Evolutionary conservation across 2,113 vertebrate species (phyloP).

Genomic region (Rallus limicola): DNA sequence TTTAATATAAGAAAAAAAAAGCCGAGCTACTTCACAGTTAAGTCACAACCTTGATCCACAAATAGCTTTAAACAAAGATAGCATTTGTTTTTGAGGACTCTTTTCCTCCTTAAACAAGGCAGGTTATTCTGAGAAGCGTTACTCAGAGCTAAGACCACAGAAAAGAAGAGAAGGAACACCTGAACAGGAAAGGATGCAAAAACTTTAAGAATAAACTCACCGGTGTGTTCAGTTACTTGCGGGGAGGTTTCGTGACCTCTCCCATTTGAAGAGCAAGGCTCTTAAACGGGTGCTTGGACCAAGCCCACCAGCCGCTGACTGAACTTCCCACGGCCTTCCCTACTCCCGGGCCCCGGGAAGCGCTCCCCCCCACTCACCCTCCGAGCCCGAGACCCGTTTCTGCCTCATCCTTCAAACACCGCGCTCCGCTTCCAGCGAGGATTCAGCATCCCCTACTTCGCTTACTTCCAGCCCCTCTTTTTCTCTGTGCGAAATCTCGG

Average conservation of each 20-base stretch:
- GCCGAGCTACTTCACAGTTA: background rate
- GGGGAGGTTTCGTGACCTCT: background rate
- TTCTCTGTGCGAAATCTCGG: background rate
- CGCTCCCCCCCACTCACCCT: rapidly evolving
- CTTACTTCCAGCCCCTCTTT: background rate
- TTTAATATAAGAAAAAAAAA: background rate
- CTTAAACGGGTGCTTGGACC: background rate
- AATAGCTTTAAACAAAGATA: slow-evolving; percentile 39
- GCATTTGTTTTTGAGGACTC: background rate
- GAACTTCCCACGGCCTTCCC: background rate
- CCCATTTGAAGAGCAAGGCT: background rate
- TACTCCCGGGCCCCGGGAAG: background rate
- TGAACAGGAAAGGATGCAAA: background rate
- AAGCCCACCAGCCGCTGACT: too few relatives aligned
- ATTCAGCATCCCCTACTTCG: background rate
- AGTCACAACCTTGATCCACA: slow-evolving; percentile 35
- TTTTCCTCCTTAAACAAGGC: background rate
- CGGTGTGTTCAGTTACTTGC: rapidly evolving
- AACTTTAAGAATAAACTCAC: background rate
- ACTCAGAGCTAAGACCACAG: background rate
- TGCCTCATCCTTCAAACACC: background rate
- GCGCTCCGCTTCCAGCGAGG: rapidly evolving
- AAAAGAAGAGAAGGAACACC: background rate
- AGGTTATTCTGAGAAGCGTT: background rate
- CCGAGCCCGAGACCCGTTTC: background rate